Percentiles rank a stretch among this genome's conserved stretches.
These are phyloP conservation scores for Pristionchus fissidentatus DNA, from an alignment of 2,888 invertebrate species.

Conservation along the genomic window DNA sequence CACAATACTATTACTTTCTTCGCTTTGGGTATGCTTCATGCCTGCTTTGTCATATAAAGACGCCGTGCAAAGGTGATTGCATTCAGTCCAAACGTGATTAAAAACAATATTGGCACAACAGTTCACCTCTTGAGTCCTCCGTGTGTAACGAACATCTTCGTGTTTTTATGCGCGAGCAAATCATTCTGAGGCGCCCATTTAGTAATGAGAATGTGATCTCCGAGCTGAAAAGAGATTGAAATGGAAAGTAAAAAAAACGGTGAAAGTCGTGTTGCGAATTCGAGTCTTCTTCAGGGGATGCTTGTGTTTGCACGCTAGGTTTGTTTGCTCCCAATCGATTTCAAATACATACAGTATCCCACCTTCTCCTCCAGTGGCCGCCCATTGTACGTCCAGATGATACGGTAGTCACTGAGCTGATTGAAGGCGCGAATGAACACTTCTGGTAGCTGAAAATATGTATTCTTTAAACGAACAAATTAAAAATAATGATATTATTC, in stretches of 20 bases:
- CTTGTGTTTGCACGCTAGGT: background rate
- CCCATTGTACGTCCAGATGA: slow-evolving; percentile 65
- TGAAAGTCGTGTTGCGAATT: background rate
- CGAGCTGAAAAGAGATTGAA: slow-evolving; percentile 51
- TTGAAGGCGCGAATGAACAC: slow-evolving; percentile 60
- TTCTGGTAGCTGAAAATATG: slow-evolving; percentile 47
- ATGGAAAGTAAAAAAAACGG: too few relatives aligned
- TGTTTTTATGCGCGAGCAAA: slow-evolving; percentile 59
- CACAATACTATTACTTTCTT: too few relatives aligned
- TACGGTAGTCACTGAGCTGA: slow-evolving; percentile 59
- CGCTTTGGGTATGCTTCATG: too few relatives aligned
- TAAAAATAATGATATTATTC: too few relatives aligned
- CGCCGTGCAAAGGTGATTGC: too few relatives aligned
- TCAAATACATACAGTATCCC: background rate
- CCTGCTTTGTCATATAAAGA: too few relatives aligned
- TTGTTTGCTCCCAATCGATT: background rate
- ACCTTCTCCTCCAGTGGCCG: slow-evolving; percentile 45
- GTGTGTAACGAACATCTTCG: slow-evolving; percentile 62
- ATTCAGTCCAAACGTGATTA: background rate
- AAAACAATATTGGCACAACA: background rate
- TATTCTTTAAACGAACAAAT: too few relatives aligned
- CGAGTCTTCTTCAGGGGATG: background rate
- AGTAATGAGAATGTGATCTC: slow-evolving; percentile 41
- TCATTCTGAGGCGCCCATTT: slow-evolving; percentile 67
- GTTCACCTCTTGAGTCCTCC: slow-evolving; percentile 63